These are phyloP conservation scores for Maniola jurtina DNA, from an alignment of 1,140 invertebrate species.

Conservation along the genomic window DNA sequence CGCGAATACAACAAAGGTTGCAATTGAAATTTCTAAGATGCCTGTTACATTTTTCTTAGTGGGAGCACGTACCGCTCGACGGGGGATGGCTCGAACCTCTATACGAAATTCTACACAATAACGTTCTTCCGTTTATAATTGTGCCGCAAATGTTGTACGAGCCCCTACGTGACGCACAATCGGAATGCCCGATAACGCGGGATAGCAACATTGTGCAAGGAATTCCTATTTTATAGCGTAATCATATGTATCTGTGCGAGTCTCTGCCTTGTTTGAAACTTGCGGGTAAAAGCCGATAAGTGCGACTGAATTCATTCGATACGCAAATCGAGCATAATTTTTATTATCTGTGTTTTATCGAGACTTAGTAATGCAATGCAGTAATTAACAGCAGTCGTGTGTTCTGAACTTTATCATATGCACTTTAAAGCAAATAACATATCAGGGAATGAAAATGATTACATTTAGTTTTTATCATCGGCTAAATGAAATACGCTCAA, in stretches of 20 bases:
- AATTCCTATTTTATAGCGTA: slow-evolving; percentile 39
- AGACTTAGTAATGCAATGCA: slow-evolving; percentile 1
- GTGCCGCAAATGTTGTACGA: slow-evolving; percentile 53
- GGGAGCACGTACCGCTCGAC: slow-evolving; percentile 63
- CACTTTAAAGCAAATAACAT: neutral
- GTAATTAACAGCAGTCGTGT: slow-evolving; percentile 18
- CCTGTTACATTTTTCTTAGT: slow-evolving; percentile 71
- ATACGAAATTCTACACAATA: slow-evolving; percentile 57
- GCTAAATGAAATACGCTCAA: neutral
- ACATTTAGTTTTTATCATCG: neutral
- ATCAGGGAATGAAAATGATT: neutral
- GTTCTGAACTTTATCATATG: neutral
- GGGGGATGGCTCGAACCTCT: slow-evolving; percentile 52
- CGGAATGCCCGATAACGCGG: slow-evolving; percentile 30
- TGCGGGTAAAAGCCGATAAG: slow-evolving; percentile 28
- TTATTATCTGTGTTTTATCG: slow-evolving; percentile 19
- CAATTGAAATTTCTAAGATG: slow-evolving; percentile 76
- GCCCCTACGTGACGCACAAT: slow-evolving; percentile 57
- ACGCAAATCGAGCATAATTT: slow-evolving; percentile 32
- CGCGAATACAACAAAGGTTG: slow-evolving; percentile 65
- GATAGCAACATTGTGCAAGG: slow-evolving; percentile 25
- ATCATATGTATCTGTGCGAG: slow-evolving; percentile 39
- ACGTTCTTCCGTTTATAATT: slow-evolving; percentile 62
- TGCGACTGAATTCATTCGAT: slow-evolving; percentile 26
- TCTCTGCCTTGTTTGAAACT: slow-evolving; percentile 29